These are phyloP conservation scores for Aphidius ervi DNA, from an alignment of 1,140 invertebrate species.

Conservation along the genomic window DNA sequence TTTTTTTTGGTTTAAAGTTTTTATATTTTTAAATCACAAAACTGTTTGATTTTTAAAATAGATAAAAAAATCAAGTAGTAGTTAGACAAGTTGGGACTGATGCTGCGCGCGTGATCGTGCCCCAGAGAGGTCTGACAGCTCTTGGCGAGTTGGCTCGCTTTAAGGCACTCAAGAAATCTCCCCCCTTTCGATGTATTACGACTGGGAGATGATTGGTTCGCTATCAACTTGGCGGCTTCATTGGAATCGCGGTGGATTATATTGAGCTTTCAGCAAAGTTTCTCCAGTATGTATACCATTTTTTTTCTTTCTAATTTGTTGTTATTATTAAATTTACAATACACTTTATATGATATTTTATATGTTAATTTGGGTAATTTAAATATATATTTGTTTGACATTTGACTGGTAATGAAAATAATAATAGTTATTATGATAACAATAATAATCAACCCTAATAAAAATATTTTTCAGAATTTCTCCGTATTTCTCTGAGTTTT, in stretches of 20 bases:
- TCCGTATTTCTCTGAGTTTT: no score
- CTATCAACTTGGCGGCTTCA: constrained; percentile 38
- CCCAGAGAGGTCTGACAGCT: constrained; percentile 56
- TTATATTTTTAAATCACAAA: no score
- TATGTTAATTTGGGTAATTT: no score
- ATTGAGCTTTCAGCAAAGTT: constrained; percentile 49
- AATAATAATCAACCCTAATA: no score
- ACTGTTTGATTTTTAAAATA: no score
- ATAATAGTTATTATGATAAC: no score
- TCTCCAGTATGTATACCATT: constrained; percentile 28
- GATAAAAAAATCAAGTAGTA: no score
- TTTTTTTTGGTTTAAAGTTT: no score
- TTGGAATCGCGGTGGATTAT: constrained; percentile 39
- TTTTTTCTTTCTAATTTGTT: constrained; percentile 3
- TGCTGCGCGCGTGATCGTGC: constrained; percentile 52
- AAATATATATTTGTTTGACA: no score
- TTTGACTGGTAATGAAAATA: no score
- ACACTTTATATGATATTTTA: no score
- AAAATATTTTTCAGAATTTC: no score
- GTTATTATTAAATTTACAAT: background rate
- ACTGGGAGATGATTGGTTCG: background rate
- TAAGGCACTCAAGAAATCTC: constrained; percentile 49
- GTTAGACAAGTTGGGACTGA: constrained; percentile 22
- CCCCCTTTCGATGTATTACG: constrained; percentile 34
- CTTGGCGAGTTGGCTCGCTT: constrained; percentile 53